Evolutionary conservation across 1,140 invertebrate genomes (phyloP), one percentile per base, ranked within the genome.

Genomic region (Penaeus indicus): DNA sequence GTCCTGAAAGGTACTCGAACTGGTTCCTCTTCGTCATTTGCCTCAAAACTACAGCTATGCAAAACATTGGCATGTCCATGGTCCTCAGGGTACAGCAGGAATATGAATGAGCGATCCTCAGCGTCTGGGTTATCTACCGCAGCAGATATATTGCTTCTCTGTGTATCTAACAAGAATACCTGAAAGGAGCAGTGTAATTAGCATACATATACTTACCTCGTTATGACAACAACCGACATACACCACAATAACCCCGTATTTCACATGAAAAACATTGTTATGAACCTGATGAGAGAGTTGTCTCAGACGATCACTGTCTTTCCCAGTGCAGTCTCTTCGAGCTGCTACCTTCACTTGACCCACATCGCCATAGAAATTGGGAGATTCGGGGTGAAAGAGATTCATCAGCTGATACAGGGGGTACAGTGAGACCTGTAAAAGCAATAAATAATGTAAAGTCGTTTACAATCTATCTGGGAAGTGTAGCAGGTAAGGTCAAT

Each of bases 331-430:
- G 92, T 98, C 97, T 89, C 96, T 95, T 54, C 97, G 94, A 0
- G 97, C 97, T 4, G 97, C 97, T 3, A 98, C 97, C 94, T 98
- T 98, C 0, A 99, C 97, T 89, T 97, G 97, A 5, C 97, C 97
- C 86, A 96, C 93, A 92, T 98, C 97, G 3, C 97, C 97, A 93
- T 98, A 98, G 92, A 98, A 98, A 91, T 96, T 98, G 91, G 97
- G 96, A 0, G 97, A 98, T 91, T 97, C 96, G 89, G 96, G 95
- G 91, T 97, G 96, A 92, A 98, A 98, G 8, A 97, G 96, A 91
- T 96, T 95, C 60, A 96, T 97, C 27, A 99, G 93, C 93, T 97
- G 97, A 79, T 96, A 95, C 27, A 98, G 92, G 61, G 97, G 96
- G 84, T 96, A 95, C 18, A 98, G 94, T 27, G 96, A 97, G 22